These are phyloP conservation scores for Acanthosepion pharaonis DNA, from an alignment of 2,888 invertebrate species.

Conservation along the genomic window DNA sequence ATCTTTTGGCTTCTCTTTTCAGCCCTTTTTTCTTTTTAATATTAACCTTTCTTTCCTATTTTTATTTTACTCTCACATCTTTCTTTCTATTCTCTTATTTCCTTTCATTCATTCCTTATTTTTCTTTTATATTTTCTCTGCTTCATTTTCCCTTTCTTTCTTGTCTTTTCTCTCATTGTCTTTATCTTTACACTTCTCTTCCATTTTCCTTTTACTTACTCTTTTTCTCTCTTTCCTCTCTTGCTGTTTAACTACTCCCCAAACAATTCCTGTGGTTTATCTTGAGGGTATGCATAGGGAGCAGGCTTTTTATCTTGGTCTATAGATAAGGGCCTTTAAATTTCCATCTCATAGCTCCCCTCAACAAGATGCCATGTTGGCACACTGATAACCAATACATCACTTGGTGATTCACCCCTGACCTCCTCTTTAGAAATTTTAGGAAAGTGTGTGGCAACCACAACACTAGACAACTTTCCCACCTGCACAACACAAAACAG, in stretches of 20 bases:
- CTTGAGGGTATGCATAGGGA: not conserved
- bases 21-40: not conserved
- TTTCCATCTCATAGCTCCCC: not conserved
- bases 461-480: not conserved
- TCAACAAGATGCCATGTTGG: not conserved
- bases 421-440: constrained; percentile 8
- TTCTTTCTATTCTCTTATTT: not conserved
- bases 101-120: not conserved
- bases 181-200: not conserved
- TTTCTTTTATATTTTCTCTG: too few species aligned
- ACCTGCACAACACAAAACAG: not conserved
- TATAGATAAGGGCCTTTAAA: not conserved
- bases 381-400: not conserved
- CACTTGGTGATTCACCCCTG: not conserved
- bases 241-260: not conserved
- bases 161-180: too few species aligned
- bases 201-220: not conserved
- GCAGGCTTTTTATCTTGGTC: not conserved
- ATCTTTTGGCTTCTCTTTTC: not conserved
- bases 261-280: not conserved
- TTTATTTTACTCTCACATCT: not conserved
- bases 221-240: not conserved
- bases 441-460: constrained; percentile 12
- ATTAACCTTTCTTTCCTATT: not conserved
- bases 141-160: not conserved